Percentiles rank a stretch among this genome's conserved stretches.
These are phyloP conservation scores for Nerophis ophidion DNA, from an alignment of 2,113 vertebrate genomes.

Conservation along the genomic window DNA sequence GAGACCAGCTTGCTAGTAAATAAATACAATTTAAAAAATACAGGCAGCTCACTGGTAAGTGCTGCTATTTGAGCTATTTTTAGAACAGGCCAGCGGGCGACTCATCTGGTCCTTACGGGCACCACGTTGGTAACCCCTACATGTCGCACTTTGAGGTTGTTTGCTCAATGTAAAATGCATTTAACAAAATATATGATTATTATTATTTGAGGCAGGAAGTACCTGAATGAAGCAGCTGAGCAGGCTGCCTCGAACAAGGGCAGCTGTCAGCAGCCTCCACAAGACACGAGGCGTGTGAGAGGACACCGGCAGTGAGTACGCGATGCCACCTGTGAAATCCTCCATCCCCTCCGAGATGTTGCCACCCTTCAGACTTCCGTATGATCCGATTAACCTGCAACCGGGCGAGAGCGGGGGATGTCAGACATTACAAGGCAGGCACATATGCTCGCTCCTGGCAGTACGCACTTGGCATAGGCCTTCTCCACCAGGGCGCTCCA, in stretches of 20 bases:
- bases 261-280: conserved; percentile 65
- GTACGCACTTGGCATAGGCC: conserved; percentile 78
- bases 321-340: conserved; percentile 79
- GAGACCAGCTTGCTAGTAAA: too few species aligned
- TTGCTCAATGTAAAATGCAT: too few species aligned
- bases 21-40: too few species aligned
- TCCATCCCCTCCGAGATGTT: conserved; percentile 79
- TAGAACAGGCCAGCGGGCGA: too few species aligned
- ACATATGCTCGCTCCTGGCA: conserved; percentile 60
- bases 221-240: conserved; percentile 77
- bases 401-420: conserved; percentile 24
- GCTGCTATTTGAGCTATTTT: too few species aligned
- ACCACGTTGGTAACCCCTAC: too few species aligned
- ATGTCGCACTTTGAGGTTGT: too few species aligned
- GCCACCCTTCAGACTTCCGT: conserved; percentile 73
- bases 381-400: conserved; percentile 70
- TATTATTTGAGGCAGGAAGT: background rate
- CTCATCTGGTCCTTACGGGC: too few species aligned
- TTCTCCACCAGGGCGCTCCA: conserved; percentile 82
- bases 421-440: conserved; percentile 46
- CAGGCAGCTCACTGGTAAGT: too few species aligned
- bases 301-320: conserved; percentile 51
- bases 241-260: conserved; percentile 63
- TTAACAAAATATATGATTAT: background rate
- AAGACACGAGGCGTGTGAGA: conserved; percentile 61